Conservation (phyloP, 2,113 vertebrate genomes). For the Paramormyrops kingsleyae region DNA sequence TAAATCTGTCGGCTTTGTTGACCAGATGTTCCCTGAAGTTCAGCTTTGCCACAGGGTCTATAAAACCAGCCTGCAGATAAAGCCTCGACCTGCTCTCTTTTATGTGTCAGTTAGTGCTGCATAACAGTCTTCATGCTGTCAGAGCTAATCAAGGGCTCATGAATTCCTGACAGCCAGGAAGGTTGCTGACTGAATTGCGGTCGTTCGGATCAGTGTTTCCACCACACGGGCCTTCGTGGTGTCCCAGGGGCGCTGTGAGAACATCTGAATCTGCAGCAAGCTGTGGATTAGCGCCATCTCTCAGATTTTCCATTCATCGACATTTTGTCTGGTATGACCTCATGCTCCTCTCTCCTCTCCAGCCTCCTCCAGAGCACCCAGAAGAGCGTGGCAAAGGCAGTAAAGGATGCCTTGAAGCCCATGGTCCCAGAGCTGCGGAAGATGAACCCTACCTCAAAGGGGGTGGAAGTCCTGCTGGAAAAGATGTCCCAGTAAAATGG, state of each 20-base stretch:
- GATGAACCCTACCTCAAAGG: constrained; percentile 61
- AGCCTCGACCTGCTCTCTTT: not conserved
- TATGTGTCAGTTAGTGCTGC: not conserved
- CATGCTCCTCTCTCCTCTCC: not conserved
- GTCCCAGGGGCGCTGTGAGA: not conserved
- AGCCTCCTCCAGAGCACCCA: constrained; percentile 82
- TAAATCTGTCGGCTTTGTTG: not conserved
- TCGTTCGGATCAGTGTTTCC: not conserved
- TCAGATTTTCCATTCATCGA: not conserved
- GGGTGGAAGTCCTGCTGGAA: constrained; percentile 73
- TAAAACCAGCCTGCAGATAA: not conserved
- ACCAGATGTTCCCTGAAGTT: not conserved
- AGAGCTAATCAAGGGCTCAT: not conserved
- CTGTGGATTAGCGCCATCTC: not conserved
- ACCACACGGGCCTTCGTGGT: not conserved
- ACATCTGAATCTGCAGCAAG: constrained; percentile 15
- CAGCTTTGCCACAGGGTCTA: not conserved
- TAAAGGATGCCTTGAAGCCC: constrained; percentile 68
- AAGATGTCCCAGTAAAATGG: constrained; percentile 62
- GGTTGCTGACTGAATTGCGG: not conserved
- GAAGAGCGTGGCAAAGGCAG: constrained; percentile 57
- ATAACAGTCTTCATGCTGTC: not conserved
- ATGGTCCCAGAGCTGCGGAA: constrained; percentile 63
- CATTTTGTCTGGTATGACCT: not conserved
- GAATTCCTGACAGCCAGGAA: not conserved